Evolutionary conservation across 2,888 invertebrate species (phyloP).

Genomic region (Hipparchia semele): DNA sequence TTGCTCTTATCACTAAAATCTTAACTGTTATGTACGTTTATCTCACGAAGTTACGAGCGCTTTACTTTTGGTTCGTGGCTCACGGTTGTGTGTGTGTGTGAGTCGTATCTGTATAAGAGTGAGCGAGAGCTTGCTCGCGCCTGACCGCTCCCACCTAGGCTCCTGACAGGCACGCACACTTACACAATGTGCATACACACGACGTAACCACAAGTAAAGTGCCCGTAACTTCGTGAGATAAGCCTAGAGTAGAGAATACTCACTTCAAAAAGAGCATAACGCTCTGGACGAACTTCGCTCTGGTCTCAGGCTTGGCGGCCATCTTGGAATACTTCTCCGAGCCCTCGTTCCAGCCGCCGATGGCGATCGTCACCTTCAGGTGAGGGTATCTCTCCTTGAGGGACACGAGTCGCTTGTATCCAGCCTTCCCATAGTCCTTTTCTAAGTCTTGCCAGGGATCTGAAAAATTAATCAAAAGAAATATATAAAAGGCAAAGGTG

Average conservation of each 20-base stretch:
- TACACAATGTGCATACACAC: no score
- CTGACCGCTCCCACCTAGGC: no score
- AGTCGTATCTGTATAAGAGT: no score
- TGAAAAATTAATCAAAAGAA: slow-evolving; percentile 22
- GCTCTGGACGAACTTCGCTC: slow-evolving; percentile 87
- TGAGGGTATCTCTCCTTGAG: slow-evolving; percentile 87
- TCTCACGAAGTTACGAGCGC: no score
- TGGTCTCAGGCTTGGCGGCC: slow-evolving; percentile 84
- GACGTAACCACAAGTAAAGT: no score
- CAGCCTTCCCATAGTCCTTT: slow-evolving; percentile 88
- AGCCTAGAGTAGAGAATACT: slow-evolving; percentile 45
- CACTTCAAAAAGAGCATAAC: slow-evolving; percentile 87
- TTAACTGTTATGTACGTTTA: no score
- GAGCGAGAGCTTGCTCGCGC: no score
- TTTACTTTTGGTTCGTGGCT: no score
- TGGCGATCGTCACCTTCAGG: slow-evolving; percentile 89
- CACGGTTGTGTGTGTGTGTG: no score
- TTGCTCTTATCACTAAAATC: no score
- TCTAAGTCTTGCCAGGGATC: slow-evolving; percentile 83
- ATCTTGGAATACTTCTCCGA: slow-evolving; percentile 86
- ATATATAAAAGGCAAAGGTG: neutral
- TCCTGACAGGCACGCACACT: no score
- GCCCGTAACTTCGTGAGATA: no score
- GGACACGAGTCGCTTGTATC: slow-evolving; percentile 85
- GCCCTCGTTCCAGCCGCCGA: slow-evolving; percentile 97